A percentile compares a stretch with the other conserved stretches of the same genome.
phyloP scores from a whole-genome alignment of 2,888 invertebrate species.

The Caenorhabditis wallacei region DNA sequence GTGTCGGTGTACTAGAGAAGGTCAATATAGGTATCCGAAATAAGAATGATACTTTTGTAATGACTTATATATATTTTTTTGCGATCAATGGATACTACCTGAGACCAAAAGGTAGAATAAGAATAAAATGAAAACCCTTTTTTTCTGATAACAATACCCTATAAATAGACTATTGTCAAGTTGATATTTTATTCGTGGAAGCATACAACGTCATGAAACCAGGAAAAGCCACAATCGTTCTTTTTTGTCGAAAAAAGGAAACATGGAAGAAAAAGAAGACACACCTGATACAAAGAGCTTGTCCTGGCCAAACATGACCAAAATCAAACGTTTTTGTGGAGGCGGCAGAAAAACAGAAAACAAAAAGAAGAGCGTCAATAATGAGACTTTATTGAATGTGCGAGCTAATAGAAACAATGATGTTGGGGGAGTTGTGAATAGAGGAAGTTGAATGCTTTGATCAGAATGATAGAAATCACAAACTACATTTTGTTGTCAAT shows the following conservation, averaged over 20 bases:
- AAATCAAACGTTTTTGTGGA: constrained; percentile 47
- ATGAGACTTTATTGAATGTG: constrained; percentile 43
- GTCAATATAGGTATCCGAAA: no score
- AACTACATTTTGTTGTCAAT: no score
- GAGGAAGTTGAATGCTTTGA: no score
- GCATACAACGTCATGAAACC: constrained; percentile 23
- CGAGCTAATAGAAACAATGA: constrained; percentile 19
- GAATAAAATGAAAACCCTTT: no score
- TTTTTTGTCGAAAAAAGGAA: constrained; percentile 14
- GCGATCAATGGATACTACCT: no score
- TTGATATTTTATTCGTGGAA: not conserved
- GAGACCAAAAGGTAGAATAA: no score
- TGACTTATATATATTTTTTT: no score
- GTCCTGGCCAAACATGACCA: constrained; percentile 43
- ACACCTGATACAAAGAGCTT: constrained; percentile 24
- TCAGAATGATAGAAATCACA: no score
- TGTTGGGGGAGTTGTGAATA: no score
- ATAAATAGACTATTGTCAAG: not conserved
- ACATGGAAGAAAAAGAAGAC: constrained; percentile 11
- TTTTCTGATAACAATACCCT: not conserved
- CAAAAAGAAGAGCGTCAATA: constrained; percentile 39
- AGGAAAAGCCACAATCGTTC: constrained; percentile 3
- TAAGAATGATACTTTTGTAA: no score
- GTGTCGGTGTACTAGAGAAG: no score
- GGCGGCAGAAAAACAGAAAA: constrained; percentile 10